These are phyloP conservation scores for Colletes collaris DNA, from an alignment of 2,888 invertebrate genomes.

Conservation along the genomic window DNA sequence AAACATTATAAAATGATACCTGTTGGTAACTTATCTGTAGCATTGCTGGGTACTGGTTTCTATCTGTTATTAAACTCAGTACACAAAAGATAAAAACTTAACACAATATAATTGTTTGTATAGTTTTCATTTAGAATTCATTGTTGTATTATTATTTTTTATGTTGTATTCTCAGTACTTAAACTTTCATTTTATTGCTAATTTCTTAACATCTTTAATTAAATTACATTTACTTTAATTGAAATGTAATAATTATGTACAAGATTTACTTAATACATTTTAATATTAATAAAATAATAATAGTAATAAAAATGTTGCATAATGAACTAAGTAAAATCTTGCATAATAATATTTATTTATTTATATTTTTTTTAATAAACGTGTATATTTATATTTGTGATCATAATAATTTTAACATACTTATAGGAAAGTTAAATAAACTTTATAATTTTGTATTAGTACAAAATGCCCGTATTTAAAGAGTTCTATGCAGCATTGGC, in stretches of 20 bases:
- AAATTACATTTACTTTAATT: not conserved
- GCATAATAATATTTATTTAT: constrained; percentile 29
- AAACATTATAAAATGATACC: not conserved
- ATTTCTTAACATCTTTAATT: not conserved
- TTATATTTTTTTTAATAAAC: not conserved
- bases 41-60: constrained; percentile 22
- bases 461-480: not conserved
- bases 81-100: not conserved
- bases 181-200: not conserved
- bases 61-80: not conserved
- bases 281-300: not conserved
- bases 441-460: constrained; percentile 3
- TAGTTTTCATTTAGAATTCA: constrained; percentile 5
- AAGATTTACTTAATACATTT: too few relatives aligned
- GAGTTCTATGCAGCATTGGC: not conserved
- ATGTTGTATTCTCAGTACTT: not conserved
- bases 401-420: not conserved
- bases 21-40: not conserved
- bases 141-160: constrained; percentile 5
- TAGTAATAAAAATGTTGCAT: not conserved
- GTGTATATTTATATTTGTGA: not conserved
- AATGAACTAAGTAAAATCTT: not conserved
- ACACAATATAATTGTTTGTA: not conserved
- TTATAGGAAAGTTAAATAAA: not conserved
- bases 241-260: not conserved